Evolutionary conservation across 2,113 vertebrate genomes (phyloP).

Genomic region (Lichenostomus cassidix): DNA sequence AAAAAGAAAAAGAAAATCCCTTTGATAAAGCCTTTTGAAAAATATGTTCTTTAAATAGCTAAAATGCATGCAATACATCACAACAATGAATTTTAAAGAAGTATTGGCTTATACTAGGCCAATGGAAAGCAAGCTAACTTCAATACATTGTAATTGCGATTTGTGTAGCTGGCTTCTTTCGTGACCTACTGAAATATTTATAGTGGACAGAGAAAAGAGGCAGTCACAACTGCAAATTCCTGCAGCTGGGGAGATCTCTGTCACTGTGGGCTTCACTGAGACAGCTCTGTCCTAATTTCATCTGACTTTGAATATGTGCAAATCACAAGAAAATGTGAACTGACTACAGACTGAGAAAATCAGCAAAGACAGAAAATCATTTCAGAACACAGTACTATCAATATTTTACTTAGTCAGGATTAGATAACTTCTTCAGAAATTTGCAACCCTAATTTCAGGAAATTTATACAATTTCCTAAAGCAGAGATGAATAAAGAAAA

Average conservation of each 20-base stretch:
- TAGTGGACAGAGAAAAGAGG: constrained; percentile 78
- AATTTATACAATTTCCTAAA: not conserved
- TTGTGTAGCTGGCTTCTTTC: constrained; percentile 73
- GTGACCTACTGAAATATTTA: constrained; percentile 90
- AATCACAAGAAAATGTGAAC: constrained; percentile 82
- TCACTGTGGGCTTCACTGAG: constrained; percentile 77
- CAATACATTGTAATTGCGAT: not conserved
- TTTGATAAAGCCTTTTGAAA: not conserved
- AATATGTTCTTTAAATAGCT: not conserved
- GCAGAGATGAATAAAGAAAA: not conserved
- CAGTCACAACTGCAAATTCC: constrained; percentile 78
- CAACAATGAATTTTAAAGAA: not conserved
- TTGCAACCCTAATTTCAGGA: constrained; percentile 22
- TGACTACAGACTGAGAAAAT: constrained; percentile 73
- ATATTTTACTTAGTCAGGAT: constrained; percentile 83
- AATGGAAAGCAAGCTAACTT: not conserved
- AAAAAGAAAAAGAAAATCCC: not conserved
- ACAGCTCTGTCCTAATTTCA: constrained; percentile 90
- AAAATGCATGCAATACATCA: not conserved
- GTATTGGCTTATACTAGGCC: not conserved
- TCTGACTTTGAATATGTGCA: constrained; percentile 87
- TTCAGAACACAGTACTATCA: constrained; percentile 82
- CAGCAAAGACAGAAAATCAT: constrained; percentile 79
- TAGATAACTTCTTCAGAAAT: constrained; percentile 64
- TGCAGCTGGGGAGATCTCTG: constrained; percentile 83